These are phyloP conservation scores for Craniophora ligustri DNA, from an alignment of 2,888 invertebrate genomes.

Conservation along the genomic window DNA sequence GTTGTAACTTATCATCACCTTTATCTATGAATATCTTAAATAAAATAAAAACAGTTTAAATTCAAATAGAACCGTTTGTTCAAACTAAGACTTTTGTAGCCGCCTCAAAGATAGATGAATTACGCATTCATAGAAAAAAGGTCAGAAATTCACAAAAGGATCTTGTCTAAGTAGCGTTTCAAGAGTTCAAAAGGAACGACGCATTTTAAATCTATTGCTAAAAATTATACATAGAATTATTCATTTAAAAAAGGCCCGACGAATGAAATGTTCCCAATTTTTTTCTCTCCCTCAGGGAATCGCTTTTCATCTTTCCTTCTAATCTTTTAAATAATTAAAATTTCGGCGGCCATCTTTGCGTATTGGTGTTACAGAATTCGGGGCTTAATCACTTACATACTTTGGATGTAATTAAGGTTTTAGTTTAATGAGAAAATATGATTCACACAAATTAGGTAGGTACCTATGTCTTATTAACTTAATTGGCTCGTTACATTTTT, in stretches of 20 bases:
- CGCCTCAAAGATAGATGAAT: constrained; percentile 47
- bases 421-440: background rate
- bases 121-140: constrained; percentile 51
- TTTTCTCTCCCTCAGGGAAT: constrained; percentile 56
- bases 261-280: constrained; percentile 60
- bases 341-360: constrained; percentile 54
- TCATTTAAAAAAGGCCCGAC: constrained; percentile 66
- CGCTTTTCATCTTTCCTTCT: constrained; percentile 60
- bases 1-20: too few relatives aligned
- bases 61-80: constrained; percentile 11
- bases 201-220: constrained; percentile 63
- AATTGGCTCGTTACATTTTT: too few relatives aligned
- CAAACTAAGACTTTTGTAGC: constrained; percentile 27
- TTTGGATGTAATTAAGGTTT: constrained; percentile 7
- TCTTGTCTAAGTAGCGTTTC: constrained; percentile 53
- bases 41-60: constrained; percentile 8
- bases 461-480: too few relatives aligned
- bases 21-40: too few relatives aligned
- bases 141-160: constrained; percentile 52
- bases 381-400: constrained; percentile 18
- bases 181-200: constrained; percentile 59
- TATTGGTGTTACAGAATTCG: constrained; percentile 55
- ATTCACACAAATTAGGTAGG: too few relatives aligned
- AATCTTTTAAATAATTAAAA: constrained; percentile 69
- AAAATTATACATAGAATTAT: constrained; percentile 71